These are phyloP conservation scores for Chloropsis hardwickii DNA, from an alignment of 2,113 vertebrate species.

Conservation along the genomic window DNA sequence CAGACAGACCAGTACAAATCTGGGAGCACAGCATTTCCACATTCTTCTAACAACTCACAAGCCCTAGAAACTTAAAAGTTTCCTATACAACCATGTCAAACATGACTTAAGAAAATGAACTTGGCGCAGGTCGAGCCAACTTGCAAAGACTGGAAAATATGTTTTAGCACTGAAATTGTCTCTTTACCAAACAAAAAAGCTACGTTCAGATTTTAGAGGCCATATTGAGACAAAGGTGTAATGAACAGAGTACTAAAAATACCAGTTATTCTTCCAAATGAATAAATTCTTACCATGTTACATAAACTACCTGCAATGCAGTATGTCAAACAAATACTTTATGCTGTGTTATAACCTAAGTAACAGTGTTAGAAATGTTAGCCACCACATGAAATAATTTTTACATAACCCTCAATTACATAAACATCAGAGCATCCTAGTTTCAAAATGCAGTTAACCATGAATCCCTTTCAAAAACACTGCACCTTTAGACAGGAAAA, in stretches of 20 bases:
- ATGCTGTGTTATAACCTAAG: not conserved
- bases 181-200: not conserved
- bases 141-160: not conserved
- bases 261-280: not conserved
- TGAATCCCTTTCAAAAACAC: not conserved
- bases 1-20: not conserved
- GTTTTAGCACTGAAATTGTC: not conserved
- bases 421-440: not conserved
- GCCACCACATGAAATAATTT: not conserved
- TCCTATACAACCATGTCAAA: not conserved
- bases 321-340: not conserved
- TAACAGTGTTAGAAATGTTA: not conserved
- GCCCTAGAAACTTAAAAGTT: not conserved
- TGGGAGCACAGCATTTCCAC: not conserved
- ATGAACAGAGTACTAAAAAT: not conserved
- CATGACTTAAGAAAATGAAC: not conserved
- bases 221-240: not conserved
- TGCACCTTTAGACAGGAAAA: not conserved
- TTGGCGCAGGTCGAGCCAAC: not conserved
- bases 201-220: not conserved
- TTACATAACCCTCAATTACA: not conserved
- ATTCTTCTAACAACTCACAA: not conserved
- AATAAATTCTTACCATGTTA: not conserved
- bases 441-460: not conserved
- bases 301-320: not conserved